Evolutionary conservation across 2,797 vertebrate genomes (phyloP).

Genomic region (Pseudotriccus pelzelni): DNA sequence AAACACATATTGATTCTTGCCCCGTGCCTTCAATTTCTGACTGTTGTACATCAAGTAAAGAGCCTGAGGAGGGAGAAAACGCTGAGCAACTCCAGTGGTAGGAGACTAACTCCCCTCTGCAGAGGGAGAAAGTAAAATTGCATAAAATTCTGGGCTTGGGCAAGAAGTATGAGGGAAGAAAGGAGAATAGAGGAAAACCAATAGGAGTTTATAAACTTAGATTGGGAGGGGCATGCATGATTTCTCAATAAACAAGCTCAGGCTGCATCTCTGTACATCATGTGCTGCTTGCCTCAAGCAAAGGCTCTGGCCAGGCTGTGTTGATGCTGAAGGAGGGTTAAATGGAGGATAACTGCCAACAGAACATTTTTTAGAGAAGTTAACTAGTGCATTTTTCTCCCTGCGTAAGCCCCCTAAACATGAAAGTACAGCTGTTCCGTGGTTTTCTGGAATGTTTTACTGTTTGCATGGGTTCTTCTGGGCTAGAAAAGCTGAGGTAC

Average conservation of each 20-base stretch:
- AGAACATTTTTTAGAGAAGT: slow-evolving; percentile 2
- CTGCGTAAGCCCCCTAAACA: neutral
- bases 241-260: neutral
- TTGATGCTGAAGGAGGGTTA: neutral
- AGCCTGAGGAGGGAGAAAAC: neutral
- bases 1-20: neutral
- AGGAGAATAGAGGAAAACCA: neutral
- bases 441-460: slow-evolving; percentile 46
- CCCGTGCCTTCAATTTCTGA: neutral
- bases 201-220: neutral
- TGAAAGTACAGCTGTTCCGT: slow-evolving; percentile 39
- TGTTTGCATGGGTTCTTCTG: neutral
- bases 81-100: neutral
- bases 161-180: neutral
- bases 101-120: neutral
- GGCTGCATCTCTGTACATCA: neutral
- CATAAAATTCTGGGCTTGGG: neutral
- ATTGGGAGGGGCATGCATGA: neutral
- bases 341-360: neutral
- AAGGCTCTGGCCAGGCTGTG: neutral
- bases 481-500: neutral
- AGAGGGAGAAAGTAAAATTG: neutral
- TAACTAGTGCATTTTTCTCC: slow-evolving; percentile 14
- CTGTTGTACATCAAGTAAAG: neutral
- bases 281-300: neutral